These are phyloP conservation scores for Pedionomus torquatus DNA, from an alignment of 2,113 vertebrate species.

Conservation along the genomic window DNA sequence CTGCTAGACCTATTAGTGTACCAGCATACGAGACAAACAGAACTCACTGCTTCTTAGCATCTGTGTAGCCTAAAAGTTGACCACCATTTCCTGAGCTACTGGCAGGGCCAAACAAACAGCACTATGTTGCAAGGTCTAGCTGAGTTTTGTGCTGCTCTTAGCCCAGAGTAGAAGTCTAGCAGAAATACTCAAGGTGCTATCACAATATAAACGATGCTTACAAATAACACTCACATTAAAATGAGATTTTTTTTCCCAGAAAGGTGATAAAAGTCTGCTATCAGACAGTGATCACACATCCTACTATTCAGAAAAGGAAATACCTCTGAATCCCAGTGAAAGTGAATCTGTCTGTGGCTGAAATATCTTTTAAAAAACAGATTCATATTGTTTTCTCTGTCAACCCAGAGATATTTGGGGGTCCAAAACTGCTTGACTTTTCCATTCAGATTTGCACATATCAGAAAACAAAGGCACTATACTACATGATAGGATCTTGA, in stretches of 20 bases:
- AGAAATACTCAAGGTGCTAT: not conserved
- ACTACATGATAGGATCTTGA: constrained; percentile 15
- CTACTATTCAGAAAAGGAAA: constrained; percentile 46
- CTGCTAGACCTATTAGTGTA: not conserved
- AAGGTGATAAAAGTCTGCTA: constrained; percentile 27
- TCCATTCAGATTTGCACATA: not conserved
- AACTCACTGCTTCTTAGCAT: not conserved
- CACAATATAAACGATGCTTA: constrained; percentile 12
- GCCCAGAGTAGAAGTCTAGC: not conserved
- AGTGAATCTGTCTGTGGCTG: constrained; percentile 32
- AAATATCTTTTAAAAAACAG: constrained; percentile 49
- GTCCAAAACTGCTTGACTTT: constrained; percentile 57
- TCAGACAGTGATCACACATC: not conserved
- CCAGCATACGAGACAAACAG: not conserved
- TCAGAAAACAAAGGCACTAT: constrained; percentile 33
- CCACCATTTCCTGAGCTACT: not conserved
- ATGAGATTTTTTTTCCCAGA: constrained; percentile 13
- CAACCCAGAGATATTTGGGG: constrained; percentile 23
- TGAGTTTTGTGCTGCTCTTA: not conserved
- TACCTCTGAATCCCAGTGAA: constrained; percentile 41
- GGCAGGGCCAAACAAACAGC: not conserved
- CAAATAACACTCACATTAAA: constrained; percentile 20
- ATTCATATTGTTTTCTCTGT: constrained; percentile 34
- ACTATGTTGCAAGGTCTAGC: not conserved
- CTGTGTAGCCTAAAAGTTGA: not conserved